Conservation (phyloP, 1,140 invertebrate species). For the Drosophila biarmipes region DNA sequence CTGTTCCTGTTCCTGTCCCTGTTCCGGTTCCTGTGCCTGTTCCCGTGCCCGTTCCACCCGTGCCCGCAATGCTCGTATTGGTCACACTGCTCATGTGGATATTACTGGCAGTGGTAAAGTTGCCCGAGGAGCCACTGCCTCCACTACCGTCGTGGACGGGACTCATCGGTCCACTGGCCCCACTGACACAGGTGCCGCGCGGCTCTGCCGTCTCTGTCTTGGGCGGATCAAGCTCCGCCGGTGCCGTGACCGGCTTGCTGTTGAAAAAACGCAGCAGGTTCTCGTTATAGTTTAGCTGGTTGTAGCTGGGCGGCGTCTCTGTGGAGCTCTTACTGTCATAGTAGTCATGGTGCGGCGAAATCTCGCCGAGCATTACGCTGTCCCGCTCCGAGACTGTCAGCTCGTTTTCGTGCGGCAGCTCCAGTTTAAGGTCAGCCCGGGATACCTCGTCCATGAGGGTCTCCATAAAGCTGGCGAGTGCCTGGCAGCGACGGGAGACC, state of each 20-base stretch:
- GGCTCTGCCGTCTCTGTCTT: slow-evolving; percentile 77
- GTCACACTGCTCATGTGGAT: slow-evolving; percentile 85
- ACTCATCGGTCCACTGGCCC: slow-evolving; percentile 60
- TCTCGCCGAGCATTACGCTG: slow-evolving; percentile 93
- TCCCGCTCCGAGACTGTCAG: slow-evolving; percentile 89
- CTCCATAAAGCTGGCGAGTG: slow-evolving; percentile 91
- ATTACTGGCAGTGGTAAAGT: slow-evolving; percentile 86
- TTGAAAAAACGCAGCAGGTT: slow-evolving; percentile 94
- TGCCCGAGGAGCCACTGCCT: slow-evolving; percentile 86
- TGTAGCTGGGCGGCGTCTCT: slow-evolving; percentile 93
- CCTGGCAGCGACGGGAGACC: slow-evolving; percentile 89
- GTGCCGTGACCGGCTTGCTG: slow-evolving; percentile 89
- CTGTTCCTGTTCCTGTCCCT: background rate
- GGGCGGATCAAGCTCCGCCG: slow-evolving; percentile 79
- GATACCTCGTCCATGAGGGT: slow-evolving; percentile 88
- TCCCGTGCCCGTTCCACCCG: slow-evolving; percentile 50
- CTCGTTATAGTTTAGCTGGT: slow-evolving; percentile 94
- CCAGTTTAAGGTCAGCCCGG: slow-evolving; percentile 85
- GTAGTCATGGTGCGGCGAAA: slow-evolving; percentile 92
- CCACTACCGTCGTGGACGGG: slow-evolving; percentile 83
- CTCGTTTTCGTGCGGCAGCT: slow-evolving; percentile 86
- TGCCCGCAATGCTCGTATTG: slow-evolving; percentile 74
- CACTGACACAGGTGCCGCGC: slow-evolving; percentile 35
- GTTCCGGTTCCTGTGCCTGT: slow-evolving; percentile 3
- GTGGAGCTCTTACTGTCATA: slow-evolving; percentile 92